phyloP scores from a whole-genome alignment of 2,113 vertebrate genomes.

The Scytalopus superciliaris region DNA sequence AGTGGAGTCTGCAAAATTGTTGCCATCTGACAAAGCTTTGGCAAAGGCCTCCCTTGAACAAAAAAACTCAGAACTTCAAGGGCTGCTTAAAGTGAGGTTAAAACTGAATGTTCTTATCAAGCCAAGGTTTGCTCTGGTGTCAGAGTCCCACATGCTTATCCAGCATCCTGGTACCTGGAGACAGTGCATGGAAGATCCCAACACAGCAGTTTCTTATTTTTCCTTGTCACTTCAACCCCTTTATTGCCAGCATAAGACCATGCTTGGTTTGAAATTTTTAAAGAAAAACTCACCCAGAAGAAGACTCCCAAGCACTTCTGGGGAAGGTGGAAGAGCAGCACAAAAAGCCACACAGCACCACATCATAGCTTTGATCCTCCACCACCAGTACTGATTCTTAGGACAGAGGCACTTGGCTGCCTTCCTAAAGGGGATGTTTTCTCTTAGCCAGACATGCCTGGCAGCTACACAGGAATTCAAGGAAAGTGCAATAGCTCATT shows the following conservation, averaged over 20 bases:
- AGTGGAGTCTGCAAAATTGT: background rate
- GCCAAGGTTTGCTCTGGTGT: background rate
- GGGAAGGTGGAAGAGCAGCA: background rate
- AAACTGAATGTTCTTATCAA: background rate
- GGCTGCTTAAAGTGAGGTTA: background rate
- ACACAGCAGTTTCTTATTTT: background rate
- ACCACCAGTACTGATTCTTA: background rate
- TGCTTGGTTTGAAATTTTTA: background rate
- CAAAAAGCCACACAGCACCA: background rate
- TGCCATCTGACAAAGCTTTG: background rate
- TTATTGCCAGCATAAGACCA: background rate
- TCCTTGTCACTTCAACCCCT: background rate
- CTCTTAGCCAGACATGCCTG: background rate
- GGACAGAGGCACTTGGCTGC: background rate
- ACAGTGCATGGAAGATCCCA: accelerated
- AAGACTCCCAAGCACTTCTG: background rate
- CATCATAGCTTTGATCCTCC: background rate
- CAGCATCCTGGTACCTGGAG: background rate
- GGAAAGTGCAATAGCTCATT: background rate
- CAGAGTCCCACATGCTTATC: background rate
- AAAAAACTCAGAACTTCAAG: background rate
- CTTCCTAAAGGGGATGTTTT: background rate
- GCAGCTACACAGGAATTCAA: background rate
- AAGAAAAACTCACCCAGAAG: background rate
- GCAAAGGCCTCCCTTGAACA: background rate